These are phyloP conservation scores for Plodia interpunctella DNA, from an alignment of 1,140 invertebrate species.

Conservation along the genomic window DNA sequence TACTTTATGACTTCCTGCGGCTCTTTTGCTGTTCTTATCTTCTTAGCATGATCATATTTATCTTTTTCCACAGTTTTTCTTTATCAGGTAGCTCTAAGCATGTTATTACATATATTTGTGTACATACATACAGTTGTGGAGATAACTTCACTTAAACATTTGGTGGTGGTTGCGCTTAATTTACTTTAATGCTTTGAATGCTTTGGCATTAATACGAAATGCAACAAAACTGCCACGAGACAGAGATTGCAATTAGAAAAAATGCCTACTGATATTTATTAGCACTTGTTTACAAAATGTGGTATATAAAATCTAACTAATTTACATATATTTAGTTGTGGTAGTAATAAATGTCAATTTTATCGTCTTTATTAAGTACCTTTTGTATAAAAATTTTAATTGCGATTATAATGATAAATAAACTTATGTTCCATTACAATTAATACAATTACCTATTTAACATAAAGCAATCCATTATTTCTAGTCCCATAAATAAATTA, in stretches of 20 bases:
- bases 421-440: no score
- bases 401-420: neutral
- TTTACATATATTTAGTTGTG: slow-evolving; percentile 8
- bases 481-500: no score
- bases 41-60: slow-evolving; percentile 65
- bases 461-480: no score
- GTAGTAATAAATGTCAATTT: slow-evolving; percentile 9
- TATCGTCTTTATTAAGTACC: slow-evolving; percentile 12
- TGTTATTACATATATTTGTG: slow-evolving; percentile 55
- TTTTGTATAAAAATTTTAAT: slow-evolving; percentile 4
- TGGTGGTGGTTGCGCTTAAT: slow-evolving; percentile 49
- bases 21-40: slow-evolving; percentile 59
- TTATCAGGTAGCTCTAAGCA: slow-evolving; percentile 64
- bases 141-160: slow-evolving; percentile 44
- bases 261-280: slow-evolving; percentile 35
- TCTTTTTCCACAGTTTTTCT: slow-evolving; percentile 67
- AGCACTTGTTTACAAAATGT: slow-evolving; percentile 4
- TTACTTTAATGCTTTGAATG: slow-evolving; percentile 54
- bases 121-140: slow-evolving; percentile 43
- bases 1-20: slow-evolving; percentile 73
- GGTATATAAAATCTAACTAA: slow-evolving; percentile 8
- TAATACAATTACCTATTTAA: no score
- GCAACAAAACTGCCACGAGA: slow-evolving; percentile 72
- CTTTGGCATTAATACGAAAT: slow-evolving; percentile 44
- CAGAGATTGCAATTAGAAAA: slow-evolving; percentile 60